phyloP scores from a whole-genome alignment of 2,113 vertebrate species.

The Thymallus thymallus region DNA sequence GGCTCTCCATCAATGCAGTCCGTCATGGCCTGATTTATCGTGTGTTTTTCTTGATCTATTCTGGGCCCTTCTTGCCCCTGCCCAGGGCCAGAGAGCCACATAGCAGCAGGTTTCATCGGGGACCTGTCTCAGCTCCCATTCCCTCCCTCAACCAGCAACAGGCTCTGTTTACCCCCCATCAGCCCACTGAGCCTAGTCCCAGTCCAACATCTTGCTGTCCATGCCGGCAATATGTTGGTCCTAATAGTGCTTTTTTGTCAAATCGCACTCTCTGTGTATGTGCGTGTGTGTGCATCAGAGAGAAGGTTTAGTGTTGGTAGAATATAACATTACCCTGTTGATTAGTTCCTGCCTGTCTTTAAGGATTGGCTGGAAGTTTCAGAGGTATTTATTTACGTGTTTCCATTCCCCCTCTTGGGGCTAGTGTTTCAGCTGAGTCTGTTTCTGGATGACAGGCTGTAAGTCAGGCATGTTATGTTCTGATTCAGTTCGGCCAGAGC shows the following conservation, averaged over 20 bases:
- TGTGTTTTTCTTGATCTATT: slow-evolving; percentile 58
- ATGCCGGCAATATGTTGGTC: slow-evolving; percentile 20
- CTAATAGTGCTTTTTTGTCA: slow-evolving; percentile 22
- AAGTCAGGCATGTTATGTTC: slow-evolving; percentile 6
- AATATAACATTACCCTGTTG: too few species aligned
- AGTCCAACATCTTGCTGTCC: slow-evolving; percentile 62
- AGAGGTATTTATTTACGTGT: background rate
- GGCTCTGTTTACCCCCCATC: slow-evolving; percentile 66
- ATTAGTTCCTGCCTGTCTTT: background rate
- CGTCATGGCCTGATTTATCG: slow-evolving; percentile 51
- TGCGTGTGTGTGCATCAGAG: slow-evolving; percentile 1
- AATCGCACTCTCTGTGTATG: slow-evolving; percentile 18
- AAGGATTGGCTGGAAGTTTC: background rate
- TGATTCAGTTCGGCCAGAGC: background rate
- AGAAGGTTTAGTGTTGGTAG: too few species aligned
- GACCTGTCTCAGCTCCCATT: slow-evolving; percentile 58
- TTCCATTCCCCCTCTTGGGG: background rate
- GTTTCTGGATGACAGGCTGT: slow-evolving; percentile 2
- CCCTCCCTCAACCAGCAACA: slow-evolving; percentile 64
- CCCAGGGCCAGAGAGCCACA: slow-evolving; percentile 9
- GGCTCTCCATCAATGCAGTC: too few species aligned
- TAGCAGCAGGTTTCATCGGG: too few species aligned
- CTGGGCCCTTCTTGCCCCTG: slow-evolving; percentile 15
- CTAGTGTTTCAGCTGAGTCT: background rate
- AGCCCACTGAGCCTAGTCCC: slow-evolving; percentile 4